Evolutionary conservation across 2,797 vertebrate genomes (phyloP).

Genomic region (Eulemur mongoz): DNA sequence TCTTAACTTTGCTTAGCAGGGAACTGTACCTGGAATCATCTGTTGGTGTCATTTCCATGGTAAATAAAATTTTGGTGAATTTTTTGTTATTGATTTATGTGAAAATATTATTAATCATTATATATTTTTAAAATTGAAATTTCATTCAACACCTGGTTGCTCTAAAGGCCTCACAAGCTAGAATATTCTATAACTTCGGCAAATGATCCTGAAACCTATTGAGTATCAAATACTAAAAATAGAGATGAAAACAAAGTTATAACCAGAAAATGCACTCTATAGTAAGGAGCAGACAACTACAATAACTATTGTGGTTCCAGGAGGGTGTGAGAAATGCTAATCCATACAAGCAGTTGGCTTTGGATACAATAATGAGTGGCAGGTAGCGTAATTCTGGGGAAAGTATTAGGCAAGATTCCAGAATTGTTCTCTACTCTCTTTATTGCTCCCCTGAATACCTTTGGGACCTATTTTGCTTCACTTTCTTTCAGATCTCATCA

Average conservation of each 20-base stretch:
- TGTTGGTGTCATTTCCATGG: neutral
- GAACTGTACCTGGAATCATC: neutral
- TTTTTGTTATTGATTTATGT: neutral
- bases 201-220: neutral
- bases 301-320: neutral
- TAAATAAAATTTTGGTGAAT: neutral
- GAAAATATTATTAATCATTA: neutral
- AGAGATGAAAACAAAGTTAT: constrained; percentile 10
- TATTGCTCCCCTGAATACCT: neutral
- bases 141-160: neutral
- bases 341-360: neutral
- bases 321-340: neutral
- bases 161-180: neutral
- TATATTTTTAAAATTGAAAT: neutral
- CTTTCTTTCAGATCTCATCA: neutral
- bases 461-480: neutral
- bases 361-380: neutral
- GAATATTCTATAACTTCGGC: neutral
- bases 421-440: neutral
- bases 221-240: neutral
- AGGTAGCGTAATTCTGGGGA: neutral
- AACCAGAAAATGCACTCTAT: neutral
- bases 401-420: neutral
- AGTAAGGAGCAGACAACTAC: neutral
- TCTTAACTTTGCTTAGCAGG: neutral